Evolutionary conservation across 2,113 vertebrate genomes (phyloP).

Genomic region (Labeo catla): DNA sequence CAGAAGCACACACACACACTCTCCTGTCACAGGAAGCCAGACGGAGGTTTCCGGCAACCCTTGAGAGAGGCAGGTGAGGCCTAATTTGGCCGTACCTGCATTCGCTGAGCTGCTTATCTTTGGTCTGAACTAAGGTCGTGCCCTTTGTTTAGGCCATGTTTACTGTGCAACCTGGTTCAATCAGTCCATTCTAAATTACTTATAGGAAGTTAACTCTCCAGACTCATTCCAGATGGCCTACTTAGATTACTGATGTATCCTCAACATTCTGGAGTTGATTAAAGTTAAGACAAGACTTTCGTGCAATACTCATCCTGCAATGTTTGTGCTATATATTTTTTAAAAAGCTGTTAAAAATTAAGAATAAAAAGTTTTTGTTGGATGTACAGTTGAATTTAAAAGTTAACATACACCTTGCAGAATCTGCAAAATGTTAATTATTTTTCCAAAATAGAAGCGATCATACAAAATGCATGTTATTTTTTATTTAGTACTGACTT

Average conservation of each 20-base stretch:
- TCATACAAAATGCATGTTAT: too few relatives aligned
- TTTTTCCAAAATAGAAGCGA: too few relatives aligned
- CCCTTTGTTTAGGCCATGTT: constrained; percentile 8
- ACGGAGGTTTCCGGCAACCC: constrained; percentile 64
- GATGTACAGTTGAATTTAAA: too few relatives aligned
- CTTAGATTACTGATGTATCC: constrained; percentile 6
- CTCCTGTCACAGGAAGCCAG: constrained; percentile 64
- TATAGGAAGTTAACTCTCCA: constrained; percentile 18
- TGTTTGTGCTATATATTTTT: neutral
- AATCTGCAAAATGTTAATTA: too few relatives aligned
- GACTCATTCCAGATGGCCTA: constrained; percentile 20
- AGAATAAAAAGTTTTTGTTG: too few relatives aligned
- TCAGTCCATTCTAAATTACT: neutral
- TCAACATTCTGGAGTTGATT: neutral
- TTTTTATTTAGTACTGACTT: too few relatives aligned
- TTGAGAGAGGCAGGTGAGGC: constrained; percentile 46
- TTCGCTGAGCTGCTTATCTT: constrained; percentile 30
- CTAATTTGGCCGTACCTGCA: constrained; percentile 33
- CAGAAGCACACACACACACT: constrained; percentile 27
- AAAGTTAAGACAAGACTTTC: neutral
- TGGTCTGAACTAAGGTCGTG: constrained; percentile 31
- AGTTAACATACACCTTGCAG: too few relatives aligned
- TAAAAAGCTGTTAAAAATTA: too few relatives aligned
- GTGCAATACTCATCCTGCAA: neutral
- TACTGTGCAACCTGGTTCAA: neutral